Conservation (phyloP, 2,113 vertebrate species). For the Gyps fulvus region DNA sequence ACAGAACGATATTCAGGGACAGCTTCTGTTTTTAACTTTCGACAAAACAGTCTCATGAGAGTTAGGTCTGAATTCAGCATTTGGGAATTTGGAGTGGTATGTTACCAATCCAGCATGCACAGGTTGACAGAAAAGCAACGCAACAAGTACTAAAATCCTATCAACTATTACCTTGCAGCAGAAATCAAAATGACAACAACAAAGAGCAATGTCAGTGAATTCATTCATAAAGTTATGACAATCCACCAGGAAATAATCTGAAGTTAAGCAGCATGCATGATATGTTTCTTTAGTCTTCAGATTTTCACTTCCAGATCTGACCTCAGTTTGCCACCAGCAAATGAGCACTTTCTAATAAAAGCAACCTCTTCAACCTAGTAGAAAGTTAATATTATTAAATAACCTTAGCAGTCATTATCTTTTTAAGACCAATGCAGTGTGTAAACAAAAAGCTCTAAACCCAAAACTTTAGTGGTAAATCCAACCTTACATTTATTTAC, state of each 20-base stretch:
- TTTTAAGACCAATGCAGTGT: neutral
- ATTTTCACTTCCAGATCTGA: neutral
- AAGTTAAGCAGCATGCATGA: neutral
- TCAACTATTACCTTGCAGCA: neutral
- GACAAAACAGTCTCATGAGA: neutral
- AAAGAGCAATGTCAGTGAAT: neutral
- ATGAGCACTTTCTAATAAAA: neutral
- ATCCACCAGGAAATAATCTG: neutral
- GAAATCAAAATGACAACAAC: neutral
- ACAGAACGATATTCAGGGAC: neutral
- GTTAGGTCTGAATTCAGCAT: neutral
- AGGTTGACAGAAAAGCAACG: neutral
- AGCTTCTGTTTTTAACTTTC: neutral
- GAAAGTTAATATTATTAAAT: neutral
- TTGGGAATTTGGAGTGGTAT: neutral
- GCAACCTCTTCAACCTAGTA: neutral
- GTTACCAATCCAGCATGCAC: accelerated
- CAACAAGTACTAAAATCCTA: neutral
- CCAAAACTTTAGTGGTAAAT: neutral
- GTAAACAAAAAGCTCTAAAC: neutral
- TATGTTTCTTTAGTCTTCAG: neutral
- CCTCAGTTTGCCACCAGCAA: neutral
- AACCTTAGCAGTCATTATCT: neutral
- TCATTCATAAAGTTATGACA: neutral
- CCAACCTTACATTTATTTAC: neutral